These are phyloP conservation scores for Salmo trutta DNA, from an alignment of 2,797 vertebrate genomes.

Conservation along the genomic window DNA sequence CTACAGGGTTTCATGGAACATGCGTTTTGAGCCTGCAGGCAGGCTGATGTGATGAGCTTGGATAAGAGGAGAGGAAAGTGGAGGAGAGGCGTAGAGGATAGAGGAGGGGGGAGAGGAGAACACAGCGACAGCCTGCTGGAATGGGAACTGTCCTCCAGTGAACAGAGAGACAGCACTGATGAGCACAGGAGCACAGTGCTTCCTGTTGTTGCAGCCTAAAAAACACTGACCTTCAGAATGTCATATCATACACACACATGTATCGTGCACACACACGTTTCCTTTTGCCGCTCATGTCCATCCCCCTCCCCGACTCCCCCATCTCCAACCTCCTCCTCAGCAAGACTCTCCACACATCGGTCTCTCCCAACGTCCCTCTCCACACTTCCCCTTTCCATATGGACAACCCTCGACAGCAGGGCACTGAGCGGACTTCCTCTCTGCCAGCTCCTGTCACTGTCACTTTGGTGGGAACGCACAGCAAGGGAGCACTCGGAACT, in stretches of 20 bases:
- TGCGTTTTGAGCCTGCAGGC: too few species aligned
- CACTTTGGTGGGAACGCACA: not conserved
- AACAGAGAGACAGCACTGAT: not conserved
- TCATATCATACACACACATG: constrained; percentile 15
- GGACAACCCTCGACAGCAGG: not conserved
- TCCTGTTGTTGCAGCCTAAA: constrained; percentile 39
- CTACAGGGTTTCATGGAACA: too few species aligned
- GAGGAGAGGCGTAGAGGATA: too few species aligned
- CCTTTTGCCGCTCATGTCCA: constrained; percentile 6
- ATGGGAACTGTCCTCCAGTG: not conserved
- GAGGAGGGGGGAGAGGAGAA: not conserved
- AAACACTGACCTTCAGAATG: constrained; percentile 34
- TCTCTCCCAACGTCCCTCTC: not conserved
- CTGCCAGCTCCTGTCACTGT: constrained; percentile 14
- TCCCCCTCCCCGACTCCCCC: not conserved
- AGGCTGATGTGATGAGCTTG: not conserved
- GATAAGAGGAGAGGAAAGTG: too few species aligned
- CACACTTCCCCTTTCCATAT: not conserved
- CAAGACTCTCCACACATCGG: not conserved
- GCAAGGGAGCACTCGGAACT: constrained; percentile 1
- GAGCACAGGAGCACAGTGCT: constrained; percentile 2
- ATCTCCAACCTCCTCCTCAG: not conserved
- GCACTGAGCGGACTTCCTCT: too few species aligned
- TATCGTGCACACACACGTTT: constrained; percentile 30
- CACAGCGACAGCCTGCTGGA: constrained; percentile 17